Percentiles rank a stretch among this genome's conserved stretches.
Evolutionary conservation across 2,888 invertebrate species (phyloP).

Genomic region (Synanthedon formicaeformis): DNA sequence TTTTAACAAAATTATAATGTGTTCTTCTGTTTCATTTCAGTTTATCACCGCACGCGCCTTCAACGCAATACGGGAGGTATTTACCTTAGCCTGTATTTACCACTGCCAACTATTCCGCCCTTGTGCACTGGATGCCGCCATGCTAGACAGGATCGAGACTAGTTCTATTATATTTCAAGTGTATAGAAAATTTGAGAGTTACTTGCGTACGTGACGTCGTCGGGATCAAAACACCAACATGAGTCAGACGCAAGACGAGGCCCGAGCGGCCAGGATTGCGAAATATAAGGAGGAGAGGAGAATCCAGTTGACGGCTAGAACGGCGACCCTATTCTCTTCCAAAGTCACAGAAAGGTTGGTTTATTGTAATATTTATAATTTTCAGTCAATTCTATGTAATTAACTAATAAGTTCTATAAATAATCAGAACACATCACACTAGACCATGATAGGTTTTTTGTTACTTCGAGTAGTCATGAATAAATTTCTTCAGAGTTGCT

Average conservation of each 20-base stretch:
- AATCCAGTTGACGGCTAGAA: slow-evolving; percentile 75
- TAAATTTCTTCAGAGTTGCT: too few species aligned
- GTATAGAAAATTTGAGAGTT: slow-evolving; percentile 25
- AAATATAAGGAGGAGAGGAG: slow-evolving; percentile 81
- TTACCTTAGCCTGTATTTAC: slow-evolving; percentile 43
- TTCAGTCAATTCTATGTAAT: neutral
- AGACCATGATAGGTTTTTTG: too few species aligned
- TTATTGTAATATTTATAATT: neutral
- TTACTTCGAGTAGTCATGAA: too few species aligned
- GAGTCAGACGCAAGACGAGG: slow-evolving; percentile 59
- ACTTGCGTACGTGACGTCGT: slow-evolving; percentile 47
- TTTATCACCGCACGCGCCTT: slow-evolving; percentile 25
- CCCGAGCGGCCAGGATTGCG: slow-evolving; percentile 74
- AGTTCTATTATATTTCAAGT: slow-evolving; percentile 31
- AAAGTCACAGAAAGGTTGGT: slow-evolving; percentile 69
- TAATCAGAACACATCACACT: too few species aligned
- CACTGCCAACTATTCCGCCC: slow-evolving; percentile 66
- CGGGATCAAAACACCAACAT: slow-evolving; percentile 30
- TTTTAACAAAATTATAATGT: slow-evolving; percentile 1
- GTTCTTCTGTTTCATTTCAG: slow-evolving; percentile 35
- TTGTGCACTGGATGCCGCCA: slow-evolving; percentile 55
- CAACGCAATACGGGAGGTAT: slow-evolving; percentile 30
- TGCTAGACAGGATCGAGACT: slow-evolving; percentile 48
- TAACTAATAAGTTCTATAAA: neutral
- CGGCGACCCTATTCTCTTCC: slow-evolving; percentile 73